phyloP scores from a whole-genome alignment of 2,888 invertebrate genomes.

The Drosophila imparisetae region DNA sequence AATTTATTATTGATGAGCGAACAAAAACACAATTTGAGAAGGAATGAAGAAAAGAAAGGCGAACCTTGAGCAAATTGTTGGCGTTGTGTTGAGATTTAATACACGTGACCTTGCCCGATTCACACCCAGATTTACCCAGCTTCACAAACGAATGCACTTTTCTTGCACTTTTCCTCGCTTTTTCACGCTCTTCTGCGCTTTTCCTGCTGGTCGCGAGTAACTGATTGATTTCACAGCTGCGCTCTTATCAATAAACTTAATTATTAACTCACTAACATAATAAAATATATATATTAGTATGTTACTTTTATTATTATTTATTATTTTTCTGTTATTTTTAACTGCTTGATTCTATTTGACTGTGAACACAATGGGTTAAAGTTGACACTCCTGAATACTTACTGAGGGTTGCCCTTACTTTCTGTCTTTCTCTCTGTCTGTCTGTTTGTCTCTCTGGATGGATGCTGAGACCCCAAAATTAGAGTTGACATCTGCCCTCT shows the following conservation, averaged over 20 bases:
- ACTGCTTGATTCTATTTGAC: not conserved
- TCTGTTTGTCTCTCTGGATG: not conserved
- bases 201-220: not conserved
- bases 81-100: not conserved
- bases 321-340: not conserved
- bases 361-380: conserved; percentile 1
- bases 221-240: not conserved
- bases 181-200: not conserved
- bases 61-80: not conserved
- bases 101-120: conserved; percentile 1
- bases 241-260: not conserved
- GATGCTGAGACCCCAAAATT: conserved; percentile 12
- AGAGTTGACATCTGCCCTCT: conserved; percentile 11
- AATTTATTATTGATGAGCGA: not conserved
- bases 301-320: not conserved
- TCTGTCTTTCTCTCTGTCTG: not conserved
- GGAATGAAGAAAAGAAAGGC: not conserved
- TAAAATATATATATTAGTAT: not conserved
- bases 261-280: not conserved
- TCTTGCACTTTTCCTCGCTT: not conserved
- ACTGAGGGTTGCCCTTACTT: conserved; percentile 4
- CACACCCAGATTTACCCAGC: not conserved
- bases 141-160: conserved; percentile 1
- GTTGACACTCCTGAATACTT: conserved; percentile 5
- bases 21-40: not conserved